Evolutionary conservation across 2,888 invertebrate species (phyloP), one percentile per base, ranked within the genome.

Genomic region (Tryphoninae sp.): DNA sequence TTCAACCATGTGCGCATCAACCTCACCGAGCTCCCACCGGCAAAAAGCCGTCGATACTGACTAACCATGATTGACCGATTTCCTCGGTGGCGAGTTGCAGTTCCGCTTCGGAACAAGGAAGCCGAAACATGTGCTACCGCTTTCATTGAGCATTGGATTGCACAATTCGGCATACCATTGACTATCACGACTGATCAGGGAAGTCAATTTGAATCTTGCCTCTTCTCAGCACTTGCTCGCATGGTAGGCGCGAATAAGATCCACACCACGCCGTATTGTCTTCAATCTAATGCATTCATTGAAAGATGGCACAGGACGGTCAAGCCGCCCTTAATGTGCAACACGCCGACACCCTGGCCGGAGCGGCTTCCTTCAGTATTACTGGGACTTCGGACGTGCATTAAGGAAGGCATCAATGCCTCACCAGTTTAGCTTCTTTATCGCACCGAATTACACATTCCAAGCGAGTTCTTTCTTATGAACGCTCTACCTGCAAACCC

Each of bases 151-250:
- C 64, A 77, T n/a, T 90, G 89, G 89, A 82, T 91, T 2, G 59
- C 88, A 0, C 81, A 88, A 4, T 91, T 88, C 71, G 89, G 90
- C 7, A 75, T 84, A 2, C 90, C 90, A 0, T 55, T 55, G 3
- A 49, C 74, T 9, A 81, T 90, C 6, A 88, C 89, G 0, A 87
- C 89, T 2, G 89, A 90, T 74, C 87, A 87, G 73, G 89, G 88
- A 2, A 53, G 85, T 1, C 86, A 89, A 61, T 88, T 90, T 65
- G 85, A 87, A 62, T 85, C 86, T 0, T 7, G 59, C 19, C 19
- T 19, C n/a, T 69, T 88, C 11, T 87, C 19, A 19, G 19, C 19
- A 19, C 19, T 86, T 1, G 74, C 81, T 4, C 45, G 67, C 2
- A 19, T 86, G 1, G 13, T 79, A 4, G 86, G 84, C 22, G 73